A percentile compares a stretch with the other conserved stretches of the same genome.
phyloP scores from a whole-genome alignment of 2,888 invertebrate species.

The Xylophagus ater region DNA sequence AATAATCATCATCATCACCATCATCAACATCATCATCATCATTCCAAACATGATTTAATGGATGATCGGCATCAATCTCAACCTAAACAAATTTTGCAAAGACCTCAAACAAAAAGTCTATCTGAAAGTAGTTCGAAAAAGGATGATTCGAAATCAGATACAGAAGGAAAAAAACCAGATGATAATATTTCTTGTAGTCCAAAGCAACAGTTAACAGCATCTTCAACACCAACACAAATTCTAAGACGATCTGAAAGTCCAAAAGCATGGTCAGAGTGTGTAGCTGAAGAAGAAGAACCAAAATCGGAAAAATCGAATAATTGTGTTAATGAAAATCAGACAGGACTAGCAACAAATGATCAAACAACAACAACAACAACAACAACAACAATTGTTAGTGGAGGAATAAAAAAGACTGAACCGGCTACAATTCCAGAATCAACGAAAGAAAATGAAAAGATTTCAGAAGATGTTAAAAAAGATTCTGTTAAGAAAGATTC shows the following conservation, averaged over 20 bases:
- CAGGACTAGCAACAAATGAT: constrained; percentile 1
- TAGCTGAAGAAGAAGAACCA: constrained; percentile 9
- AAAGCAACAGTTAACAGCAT: constrained; percentile 15
- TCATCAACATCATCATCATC: constrained; percentile 23
- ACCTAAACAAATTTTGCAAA: constrained; percentile 36
- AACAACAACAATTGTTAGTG: constrained; percentile 27
- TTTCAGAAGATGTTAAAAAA: constrained; percentile 10
- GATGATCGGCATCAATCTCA: constrained; percentile 36
- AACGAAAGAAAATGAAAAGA: constrained; percentile 33
- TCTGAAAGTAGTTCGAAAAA: constrained; percentile 23
- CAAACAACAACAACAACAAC: constrained; percentile 16
- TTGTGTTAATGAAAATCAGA: constrained; percentile 17
- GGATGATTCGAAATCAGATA: constrained; percentile 20
- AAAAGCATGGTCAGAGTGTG: constrained; percentile 13
- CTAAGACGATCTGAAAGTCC: constrained; percentile 31
- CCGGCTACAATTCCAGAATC: constrained; percentile 28
- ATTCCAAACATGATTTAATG: constrained; percentile 12
- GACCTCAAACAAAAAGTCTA: constrained; percentile 23
- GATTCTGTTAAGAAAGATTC: constrained; percentile 13
- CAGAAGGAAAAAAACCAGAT: constrained; percentile 23
- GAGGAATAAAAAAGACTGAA: constrained; percentile 31
- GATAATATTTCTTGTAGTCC: constrained; percentile 7
- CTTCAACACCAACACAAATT: constrained; percentile 32
- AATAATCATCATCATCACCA: constrained; percentile 21
- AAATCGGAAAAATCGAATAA: constrained; percentile 9